A percentile compares a stretch with the other conserved stretches of the same genome.
Conservation (phyloP, 2,888 invertebrate species). For the Protula sp. region DNA sequence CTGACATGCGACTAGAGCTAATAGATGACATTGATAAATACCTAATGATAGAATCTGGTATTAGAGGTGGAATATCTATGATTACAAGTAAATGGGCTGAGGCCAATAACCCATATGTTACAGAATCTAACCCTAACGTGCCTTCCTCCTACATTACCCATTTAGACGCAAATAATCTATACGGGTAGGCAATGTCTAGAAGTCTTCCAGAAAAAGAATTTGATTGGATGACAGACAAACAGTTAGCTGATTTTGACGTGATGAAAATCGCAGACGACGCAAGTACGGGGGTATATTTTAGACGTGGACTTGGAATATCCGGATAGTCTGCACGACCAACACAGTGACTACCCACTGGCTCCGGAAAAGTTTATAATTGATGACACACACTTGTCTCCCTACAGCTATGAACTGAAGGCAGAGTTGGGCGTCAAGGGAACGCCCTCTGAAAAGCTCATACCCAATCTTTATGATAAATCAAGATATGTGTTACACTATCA, state of each 20-base stretch:
- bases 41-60: constrained; percentile 15
- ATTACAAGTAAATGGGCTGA: not conserved
- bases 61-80: constrained; percentile 7
- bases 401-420: no score
- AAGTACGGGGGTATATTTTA: not conserved
- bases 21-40: constrained; percentile 28
- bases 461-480: no score
- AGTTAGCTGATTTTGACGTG: not conserved
- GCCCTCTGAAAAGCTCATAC: no score
- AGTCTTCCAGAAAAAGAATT: not conserved
- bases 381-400: no score
- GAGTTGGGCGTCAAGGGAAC: no score
- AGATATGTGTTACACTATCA: no score
- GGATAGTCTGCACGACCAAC: not conserved
- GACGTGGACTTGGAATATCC: not conserved
- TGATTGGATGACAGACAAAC: not conserved
- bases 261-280: not conserved
- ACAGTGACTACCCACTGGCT: not conserved
- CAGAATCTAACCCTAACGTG: not conserved
- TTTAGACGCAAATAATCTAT: constrained; percentile 2
- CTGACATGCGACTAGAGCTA: constrained; percentile 25
- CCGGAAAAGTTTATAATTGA: no score
- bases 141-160: not conserved
- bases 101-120: constrained; percentile 1
- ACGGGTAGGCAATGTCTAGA: not conserved